Conservation (phyloP, 2,797 vertebrate genomes). For the Acomys russatus region DNA sequence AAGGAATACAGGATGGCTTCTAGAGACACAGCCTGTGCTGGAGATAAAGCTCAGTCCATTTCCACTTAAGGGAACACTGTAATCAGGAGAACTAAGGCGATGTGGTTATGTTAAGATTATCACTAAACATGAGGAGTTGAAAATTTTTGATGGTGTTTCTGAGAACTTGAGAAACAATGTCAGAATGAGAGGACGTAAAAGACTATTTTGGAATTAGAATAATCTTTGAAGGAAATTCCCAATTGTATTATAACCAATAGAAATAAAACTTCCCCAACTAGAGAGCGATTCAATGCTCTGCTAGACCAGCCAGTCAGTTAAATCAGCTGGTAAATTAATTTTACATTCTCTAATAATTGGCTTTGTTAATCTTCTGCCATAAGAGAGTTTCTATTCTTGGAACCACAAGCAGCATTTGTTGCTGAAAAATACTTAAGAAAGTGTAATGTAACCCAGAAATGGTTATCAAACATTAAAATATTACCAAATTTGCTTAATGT, state of each 20-base stretch:
- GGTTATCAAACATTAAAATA: constrained; percentile 7
- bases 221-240: constrained; percentile 60
- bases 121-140: neutral
- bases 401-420: constrained; percentile 66
- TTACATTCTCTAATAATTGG: constrained; percentile 78
- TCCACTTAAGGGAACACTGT: neutral
- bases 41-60: neutral
- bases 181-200: neutral
- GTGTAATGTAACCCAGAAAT: constrained; percentile 64
- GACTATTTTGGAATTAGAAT: constrained; percentile 56
- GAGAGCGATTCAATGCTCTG: constrained; percentile 50
- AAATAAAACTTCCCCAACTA: constrained; percentile 52
- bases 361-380: constrained; percentile 76
- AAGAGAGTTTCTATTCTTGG: constrained; percentile 67
- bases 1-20: neutral
- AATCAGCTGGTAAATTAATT: constrained; percentile 79
- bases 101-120: neutral
- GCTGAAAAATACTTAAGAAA: constrained; percentile 62
- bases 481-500: constrained; percentile 5
- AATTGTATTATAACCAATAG: constrained; percentile 51
- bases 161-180: constrained; percentile 25
- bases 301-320: constrained; percentile 64
- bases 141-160: constrained; percentile 28
- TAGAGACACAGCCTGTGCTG: neutral
- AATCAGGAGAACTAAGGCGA: neutral